Evolutionary conservation across 1,140 invertebrate genomes (phyloP).

Genomic region (Colletes gigas): DNA sequence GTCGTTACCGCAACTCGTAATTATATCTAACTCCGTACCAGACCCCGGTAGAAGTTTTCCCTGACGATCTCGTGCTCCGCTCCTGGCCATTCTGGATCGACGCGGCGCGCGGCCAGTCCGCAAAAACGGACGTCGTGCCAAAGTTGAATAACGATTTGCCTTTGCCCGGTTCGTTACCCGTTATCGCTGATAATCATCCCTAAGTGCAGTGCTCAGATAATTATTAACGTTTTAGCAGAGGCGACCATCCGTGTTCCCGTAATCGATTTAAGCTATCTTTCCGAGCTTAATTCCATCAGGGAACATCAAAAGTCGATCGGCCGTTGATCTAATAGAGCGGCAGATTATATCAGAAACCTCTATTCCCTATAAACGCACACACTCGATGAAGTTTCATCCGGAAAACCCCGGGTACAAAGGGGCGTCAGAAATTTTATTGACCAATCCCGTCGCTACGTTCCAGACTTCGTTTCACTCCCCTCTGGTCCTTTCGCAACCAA

Average conservation of each 20-base stretch:
- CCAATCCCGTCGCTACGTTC: neutral
- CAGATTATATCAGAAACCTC: conserved; percentile 34
- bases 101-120: neutral
- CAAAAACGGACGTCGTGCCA: conserved; percentile 49
- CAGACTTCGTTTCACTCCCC: too few species aligned
- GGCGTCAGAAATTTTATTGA: conserved; percentile 24
- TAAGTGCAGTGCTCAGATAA: conserved; percentile 37
- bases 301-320: conserved; percentile 49
- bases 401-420: neutral
- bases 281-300: conserved; percentile 37
- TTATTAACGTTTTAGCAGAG: conserved; percentile 44
- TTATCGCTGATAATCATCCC: conserved; percentile 35
- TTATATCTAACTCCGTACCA: conserved; percentile 58
- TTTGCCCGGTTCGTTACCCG: conserved; percentile 11
- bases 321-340: conserved; percentile 36
- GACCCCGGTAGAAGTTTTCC: conserved; percentile 44
- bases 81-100: conserved; percentile 19
- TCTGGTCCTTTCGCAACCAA: neutral
- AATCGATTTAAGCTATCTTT: conserved; percentile 51
- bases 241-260: conserved; percentile 8
- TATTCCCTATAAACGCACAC: conserved; percentile 15
- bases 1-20: conserved; percentile 58
- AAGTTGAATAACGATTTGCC: conserved; percentile 54
- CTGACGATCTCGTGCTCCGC: neutral
- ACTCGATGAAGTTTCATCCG: conserved; percentile 1